Percentiles rank a stretch among this genome's conserved stretches.
phyloP scores from a whole-genome alignment of 2,797 vertebrate species.

The Pseudocheirus occidentalis region DNA sequence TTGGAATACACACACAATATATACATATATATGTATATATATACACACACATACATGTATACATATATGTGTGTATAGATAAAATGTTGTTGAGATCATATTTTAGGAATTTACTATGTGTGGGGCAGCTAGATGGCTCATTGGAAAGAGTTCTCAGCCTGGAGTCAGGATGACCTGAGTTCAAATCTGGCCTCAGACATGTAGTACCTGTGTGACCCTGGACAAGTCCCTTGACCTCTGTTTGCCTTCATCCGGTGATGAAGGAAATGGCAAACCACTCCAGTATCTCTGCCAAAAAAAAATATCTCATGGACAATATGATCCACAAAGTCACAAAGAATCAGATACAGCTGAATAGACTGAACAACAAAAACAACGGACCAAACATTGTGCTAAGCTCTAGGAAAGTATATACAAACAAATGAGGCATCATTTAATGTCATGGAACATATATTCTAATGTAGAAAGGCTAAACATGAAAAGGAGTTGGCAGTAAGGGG shows the following conservation, averaged over 20 bases:
- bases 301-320: neutral
- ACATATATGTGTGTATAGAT: no score
- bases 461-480: neutral
- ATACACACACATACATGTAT: no score
- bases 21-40: no score
- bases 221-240: neutral
- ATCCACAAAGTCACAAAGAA: neutral
- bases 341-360: neutral
- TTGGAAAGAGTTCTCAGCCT: neutral
- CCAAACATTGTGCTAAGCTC: neutral
- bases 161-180: neutral
- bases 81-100: no score
- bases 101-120: neutral
- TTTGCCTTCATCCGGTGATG: neutral
- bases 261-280: neutral
- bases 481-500: neutral
- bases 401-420: neutral
- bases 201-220: neutral
- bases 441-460: neutral
- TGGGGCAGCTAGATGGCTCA: neutral
- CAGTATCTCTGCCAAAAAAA: neutral
- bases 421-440: neutral
- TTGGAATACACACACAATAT: no score
- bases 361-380: neutral
- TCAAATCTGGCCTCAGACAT: neutral